Evolutionary conservation across 1,140 invertebrate species (phyloP).

Genomic region (Aphidius ervi): DNA sequence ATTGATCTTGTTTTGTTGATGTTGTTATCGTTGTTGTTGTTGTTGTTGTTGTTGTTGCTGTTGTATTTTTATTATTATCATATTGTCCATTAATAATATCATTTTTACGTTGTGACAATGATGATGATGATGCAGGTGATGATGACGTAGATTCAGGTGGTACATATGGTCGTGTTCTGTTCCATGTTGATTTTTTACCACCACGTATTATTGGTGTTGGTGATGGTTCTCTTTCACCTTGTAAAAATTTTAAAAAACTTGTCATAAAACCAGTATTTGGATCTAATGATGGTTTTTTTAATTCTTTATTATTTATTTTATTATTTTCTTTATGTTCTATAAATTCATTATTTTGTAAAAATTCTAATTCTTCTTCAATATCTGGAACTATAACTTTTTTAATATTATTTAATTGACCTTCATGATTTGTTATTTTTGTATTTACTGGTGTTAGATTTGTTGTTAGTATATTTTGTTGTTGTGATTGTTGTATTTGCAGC

Average conservation of each 20-base stretch:
- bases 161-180: constrained; percentile 50
- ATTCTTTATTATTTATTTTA: constrained; percentile 27
- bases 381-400: constrained; percentile 75
- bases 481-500: too few relatives aligned
- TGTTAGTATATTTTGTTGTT: constrained; percentile 13
- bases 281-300: constrained; percentile 58
- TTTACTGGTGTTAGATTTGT: constrained; percentile 30
- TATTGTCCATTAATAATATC: constrained; percentile 25
- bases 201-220: constrained; percentile 66
- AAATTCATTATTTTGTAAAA: constrained; percentile 53
- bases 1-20: constrained; percentile 31
- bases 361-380: constrained; percentile 79
- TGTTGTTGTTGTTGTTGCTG: too few relatives aligned
- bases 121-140: constrained; percentile 17
- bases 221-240: constrained; percentile 74
- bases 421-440: constrained; percentile 38
- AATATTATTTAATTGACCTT: constrained; percentile 57
- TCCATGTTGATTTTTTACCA: constrained; percentile 64
- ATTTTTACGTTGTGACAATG: background rate
- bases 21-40: too few relatives aligned
- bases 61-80: constrained; percentile 22
- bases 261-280: constrained; percentile 76
- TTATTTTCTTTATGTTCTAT: constrained; percentile 25
- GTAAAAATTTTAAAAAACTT: constrained; percentile 78
- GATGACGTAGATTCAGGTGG: constrained; percentile 34